Evolutionary conservation across 2,797 vertebrate species (phyloP), one percentile per base, ranked within the genome.

Genomic region (Hydrophis major): DNA sequence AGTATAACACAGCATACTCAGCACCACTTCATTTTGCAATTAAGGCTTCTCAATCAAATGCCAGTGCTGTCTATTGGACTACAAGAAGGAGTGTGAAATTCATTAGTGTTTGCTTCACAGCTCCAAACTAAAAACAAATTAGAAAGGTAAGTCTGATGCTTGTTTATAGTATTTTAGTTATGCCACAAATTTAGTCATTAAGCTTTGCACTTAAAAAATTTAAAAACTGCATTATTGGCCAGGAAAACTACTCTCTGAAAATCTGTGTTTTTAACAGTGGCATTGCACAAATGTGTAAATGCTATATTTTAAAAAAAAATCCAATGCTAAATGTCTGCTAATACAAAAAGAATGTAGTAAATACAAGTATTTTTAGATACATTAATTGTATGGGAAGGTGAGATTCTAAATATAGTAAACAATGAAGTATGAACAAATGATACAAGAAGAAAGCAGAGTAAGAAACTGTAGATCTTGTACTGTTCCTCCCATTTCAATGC

Each of bases 171-270:
- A 2, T 20, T 42, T 10, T 47, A 20, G 57, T 16, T 94, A 6
- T 93, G 88, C 83, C 92, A 87, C 78, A 94, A 94, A 94, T 95
- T 96, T 93, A 95, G 92, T 88, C 93, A 94, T 93, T 92, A 94
- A 95, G 95, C 87, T 93, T 92, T 12, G 1, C 25, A 61, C 60
- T 94, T 42, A 88, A 96, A 88, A 96, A 95, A 96, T 94, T 94
- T 95, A 11, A 74, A 57, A 8, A 28, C 95, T 92, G 94, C 95
- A 87, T 92, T 93, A 96, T 14, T 60, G 95, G 95, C 91, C 20
- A 50, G 50, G 18, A 3, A 61, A 60, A 94, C 95, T 93, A 94
- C 93, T 94, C 95, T 94, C 94, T 96, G 91, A 96, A 90, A 95
- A 96, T 95, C 95, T 96, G 96, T 95, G 95, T 93, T 94, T 69